Evolutionary conservation across 2,113 vertebrate genomes (phyloP).

Genomic region (Brachirus orientalis): DNA sequence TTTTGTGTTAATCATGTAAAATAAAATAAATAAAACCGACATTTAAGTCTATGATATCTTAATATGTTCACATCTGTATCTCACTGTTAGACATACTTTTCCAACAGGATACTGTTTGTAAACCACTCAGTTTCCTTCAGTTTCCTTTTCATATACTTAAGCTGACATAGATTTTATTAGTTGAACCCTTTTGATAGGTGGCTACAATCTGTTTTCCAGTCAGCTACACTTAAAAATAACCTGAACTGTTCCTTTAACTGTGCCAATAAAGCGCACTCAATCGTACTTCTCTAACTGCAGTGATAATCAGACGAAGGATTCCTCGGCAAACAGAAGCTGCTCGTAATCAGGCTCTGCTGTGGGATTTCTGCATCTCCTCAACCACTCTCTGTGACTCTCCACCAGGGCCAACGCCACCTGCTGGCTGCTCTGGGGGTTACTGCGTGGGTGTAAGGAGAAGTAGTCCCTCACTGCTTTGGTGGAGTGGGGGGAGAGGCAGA

Average conservation of each 20-base stretch:
- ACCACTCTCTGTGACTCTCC: slow-evolving; percentile 77
- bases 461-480: slow-evolving; percentile 72
- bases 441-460: slow-evolving; percentile 69
- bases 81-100: too few relatives aligned
- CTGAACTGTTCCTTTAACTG: background rate
- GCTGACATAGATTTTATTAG: too few relatives aligned
- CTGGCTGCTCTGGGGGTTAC: slow-evolving; percentile 69
- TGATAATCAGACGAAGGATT: slow-evolving; percentile 76
- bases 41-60: too few relatives aligned
- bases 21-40: too few relatives aligned
- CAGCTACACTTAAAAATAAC: too few relatives aligned
- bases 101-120: too few relatives aligned
- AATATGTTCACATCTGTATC: too few relatives aligned
- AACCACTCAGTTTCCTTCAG: too few relatives aligned
- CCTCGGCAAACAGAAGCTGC: slow-evolving; percentile 84
- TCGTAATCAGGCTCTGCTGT: slow-evolving; percentile 82
- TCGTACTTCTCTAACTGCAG: background rate
- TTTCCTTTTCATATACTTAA: too few relatives aligned
- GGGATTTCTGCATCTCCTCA: slow-evolving; percentile 79
- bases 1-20: too few relatives aligned
- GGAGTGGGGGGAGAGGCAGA: slow-evolving; percentile 73
- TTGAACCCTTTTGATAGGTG: too few relatives aligned
- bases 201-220: too few relatives aligned
- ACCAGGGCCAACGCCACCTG: slow-evolving; percentile 77
- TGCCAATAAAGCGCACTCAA: background rate